Evolutionary conservation across 2,888 invertebrate species (phyloP), one percentile per base, ranked within the genome.

Genomic region (Tachina lurida): DNA sequence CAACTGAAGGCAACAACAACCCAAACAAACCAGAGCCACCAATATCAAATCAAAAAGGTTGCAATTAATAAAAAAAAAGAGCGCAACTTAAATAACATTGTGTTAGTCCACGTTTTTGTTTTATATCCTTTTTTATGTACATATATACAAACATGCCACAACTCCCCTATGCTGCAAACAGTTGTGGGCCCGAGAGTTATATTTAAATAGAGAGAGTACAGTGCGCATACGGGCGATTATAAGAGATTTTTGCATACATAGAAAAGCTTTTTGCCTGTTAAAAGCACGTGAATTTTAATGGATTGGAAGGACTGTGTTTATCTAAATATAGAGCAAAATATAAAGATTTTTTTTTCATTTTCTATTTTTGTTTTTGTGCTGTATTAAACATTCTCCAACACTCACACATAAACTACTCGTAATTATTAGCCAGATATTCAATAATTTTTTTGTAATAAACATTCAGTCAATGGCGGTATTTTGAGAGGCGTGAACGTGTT

Each of bases 381-480:
- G 3, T 65, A 0, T 10, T 19, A 3, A 67, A 84, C 13, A 19
- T 58, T 54, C 39, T 52, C 68, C 19, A 13, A 47, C 39, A 39
- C 4, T 7, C 31, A 60, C 2, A 70, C 17, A 13, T 12, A 52
- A 56, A 12, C 43, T 12, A n/a, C n/a, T n/a, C n/a, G n/a, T n/a
- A 67, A 80, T 60, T 52, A 65, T 54, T 74, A 62, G 63, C 49
- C 10, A 75, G 75, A 52, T 73, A 54, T 71, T 79, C 41, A 49
- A 76, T 71, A 56, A 45, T 56, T 45, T 60, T 31, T 31, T 31
- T 31, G 0, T 7, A 41, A 12, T 8, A 62, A 62, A 49, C 45
- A 49, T 73, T 86, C 56, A 86, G 86, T 86, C 79, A 79, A 80
- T 86, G 86, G 86, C 86, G 86, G 86, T 86, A 80, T 83, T 86